Evolutionary conservation across 2,797 vertebrate genomes (phyloP), one percentile per base, ranked within the genome.

Genomic region (Cirrhinus mrigala): DNA sequence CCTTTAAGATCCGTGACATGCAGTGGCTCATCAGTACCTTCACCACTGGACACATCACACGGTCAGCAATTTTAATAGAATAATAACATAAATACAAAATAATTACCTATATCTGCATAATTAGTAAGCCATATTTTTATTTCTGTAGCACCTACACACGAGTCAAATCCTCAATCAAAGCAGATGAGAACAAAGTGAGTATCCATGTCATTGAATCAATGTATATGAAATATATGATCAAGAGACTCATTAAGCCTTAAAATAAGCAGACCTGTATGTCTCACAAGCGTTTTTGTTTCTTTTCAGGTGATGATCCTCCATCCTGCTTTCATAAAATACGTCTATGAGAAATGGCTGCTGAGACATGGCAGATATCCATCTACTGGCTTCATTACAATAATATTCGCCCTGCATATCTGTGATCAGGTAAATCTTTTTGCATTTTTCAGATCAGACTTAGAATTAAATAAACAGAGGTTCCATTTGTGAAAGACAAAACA

Each of bases 1-100:
- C 98, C 8, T 99, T 98, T 93, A 99, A 99, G 94, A 97, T 92
- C 27, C 87, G 95, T 44, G 98, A 99, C 90, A 93, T 99, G 88
- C 95, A 97, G 90, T 99, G 98, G 98, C 88, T 99, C 62, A 69
- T 97, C 90, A 99, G 98, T 0, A 97, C 97, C 8, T 95, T 97
- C 86, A 98, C 97, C 86, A 96, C 96, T 29, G 44, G 64, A 66
- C 70, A 75, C 80, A 88, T 86, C 9, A 60, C 48, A 20, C 16
- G 10, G 85, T 86, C 8, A 62, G 71, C 16, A 24, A 37, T 18
- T 18, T 44, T 66, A 27, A 22, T 89, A 22, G 52, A 74, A 5
- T 12, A 48, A 12, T 10, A n/a, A 2, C 44, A 56, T 14, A 73
- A 73, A 10, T 48, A 18, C 10, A n/a, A 73, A 50, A 29, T 50